phyloP scores from a whole-genome alignment of 2,797 vertebrate species.

The Nyctalus aviator region DNA sequence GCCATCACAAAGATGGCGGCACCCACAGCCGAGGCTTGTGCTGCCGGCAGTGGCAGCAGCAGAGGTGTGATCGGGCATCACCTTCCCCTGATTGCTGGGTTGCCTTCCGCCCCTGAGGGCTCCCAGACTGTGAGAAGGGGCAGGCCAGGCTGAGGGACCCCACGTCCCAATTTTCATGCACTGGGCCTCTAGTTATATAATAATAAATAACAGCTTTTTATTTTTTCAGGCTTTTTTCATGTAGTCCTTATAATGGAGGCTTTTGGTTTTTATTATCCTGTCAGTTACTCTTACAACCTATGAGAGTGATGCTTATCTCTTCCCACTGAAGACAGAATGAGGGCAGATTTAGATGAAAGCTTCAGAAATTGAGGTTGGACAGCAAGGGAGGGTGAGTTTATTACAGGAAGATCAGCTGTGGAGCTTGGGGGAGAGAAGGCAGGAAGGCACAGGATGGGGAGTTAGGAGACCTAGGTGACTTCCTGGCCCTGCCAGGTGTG shows the following conservation, averaged over 20 bases:
- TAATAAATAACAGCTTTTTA: neutral
- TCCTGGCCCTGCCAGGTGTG: neutral
- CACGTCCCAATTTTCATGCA: too few species aligned
- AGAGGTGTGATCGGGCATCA: too few species aligned
- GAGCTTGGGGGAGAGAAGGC: neutral
- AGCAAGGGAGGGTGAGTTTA: neutral
- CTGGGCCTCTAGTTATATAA: neutral
- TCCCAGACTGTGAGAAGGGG: too few species aligned
- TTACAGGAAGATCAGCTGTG: neutral
- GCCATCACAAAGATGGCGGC: too few species aligned
- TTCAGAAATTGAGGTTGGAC: constrained; percentile 2
- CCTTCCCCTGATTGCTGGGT: too few species aligned
- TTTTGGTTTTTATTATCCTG: too few species aligned
- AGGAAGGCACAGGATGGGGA: neutral
- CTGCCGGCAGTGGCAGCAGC: too few species aligned
- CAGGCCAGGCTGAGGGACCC: too few species aligned
- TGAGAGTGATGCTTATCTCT: neutral
- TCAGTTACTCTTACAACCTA: neutral
- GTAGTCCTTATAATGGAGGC: neutral
- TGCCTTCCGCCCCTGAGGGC: too few species aligned
- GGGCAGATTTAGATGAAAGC: neutral
- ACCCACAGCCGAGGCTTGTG: too few species aligned
- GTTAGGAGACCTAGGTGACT: neutral
- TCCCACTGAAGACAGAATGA: neutral
- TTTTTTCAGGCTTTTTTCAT: neutral